phyloP scores from a whole-genome alignment of 2,113 vertebrate species.

The Haliaeetus leucogaster region DNA sequence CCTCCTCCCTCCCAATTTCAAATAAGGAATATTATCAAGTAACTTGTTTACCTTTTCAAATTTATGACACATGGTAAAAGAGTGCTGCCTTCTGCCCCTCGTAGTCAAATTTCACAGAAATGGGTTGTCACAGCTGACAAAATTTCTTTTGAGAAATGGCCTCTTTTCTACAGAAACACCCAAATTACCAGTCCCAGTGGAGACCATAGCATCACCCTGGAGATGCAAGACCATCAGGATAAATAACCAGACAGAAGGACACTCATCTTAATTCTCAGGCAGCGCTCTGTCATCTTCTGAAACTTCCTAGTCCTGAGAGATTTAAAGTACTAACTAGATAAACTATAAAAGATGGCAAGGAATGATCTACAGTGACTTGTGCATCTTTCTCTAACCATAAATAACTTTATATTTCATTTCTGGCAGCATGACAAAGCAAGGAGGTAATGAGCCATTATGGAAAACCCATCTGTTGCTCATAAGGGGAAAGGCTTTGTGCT shows the following conservation, averaged over 20 bases:
- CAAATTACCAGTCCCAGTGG: constrained; percentile 55
- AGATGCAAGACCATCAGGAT: constrained; percentile 49
- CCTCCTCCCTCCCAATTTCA: neutral
- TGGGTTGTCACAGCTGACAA: constrained; percentile 45
- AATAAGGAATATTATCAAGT: neutral
- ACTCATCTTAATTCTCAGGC: constrained; percentile 65
- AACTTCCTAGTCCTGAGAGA: constrained; percentile 57
- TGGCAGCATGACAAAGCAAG: constrained; percentile 71
- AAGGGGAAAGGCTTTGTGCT: constrained; percentile 63
- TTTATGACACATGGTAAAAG: neutral
- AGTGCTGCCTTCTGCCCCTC: neutral
- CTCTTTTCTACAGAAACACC: constrained; percentile 53
- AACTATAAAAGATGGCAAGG: constrained; percentile 64
- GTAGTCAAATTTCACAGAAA: constrained; percentile 42
- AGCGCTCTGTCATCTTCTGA: constrained; percentile 58
- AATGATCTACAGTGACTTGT: constrained; percentile 71
- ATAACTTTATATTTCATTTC: constrained; percentile 78
- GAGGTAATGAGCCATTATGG: constrained; percentile 78
- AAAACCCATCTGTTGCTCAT: constrained; percentile 81
- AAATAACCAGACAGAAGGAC: constrained; percentile 49
- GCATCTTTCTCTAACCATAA: constrained; percentile 75
- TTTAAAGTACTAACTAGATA: constrained; percentile 68
- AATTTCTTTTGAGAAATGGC: constrained; percentile 54
- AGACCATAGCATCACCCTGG: constrained; percentile 20
- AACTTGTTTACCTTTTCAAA: constrained; percentile 54